These are phyloP conservation scores for Drosophila azteca DNA, from an alignment of 1,140 invertebrate genomes.

Conservation along the genomic window DNA sequence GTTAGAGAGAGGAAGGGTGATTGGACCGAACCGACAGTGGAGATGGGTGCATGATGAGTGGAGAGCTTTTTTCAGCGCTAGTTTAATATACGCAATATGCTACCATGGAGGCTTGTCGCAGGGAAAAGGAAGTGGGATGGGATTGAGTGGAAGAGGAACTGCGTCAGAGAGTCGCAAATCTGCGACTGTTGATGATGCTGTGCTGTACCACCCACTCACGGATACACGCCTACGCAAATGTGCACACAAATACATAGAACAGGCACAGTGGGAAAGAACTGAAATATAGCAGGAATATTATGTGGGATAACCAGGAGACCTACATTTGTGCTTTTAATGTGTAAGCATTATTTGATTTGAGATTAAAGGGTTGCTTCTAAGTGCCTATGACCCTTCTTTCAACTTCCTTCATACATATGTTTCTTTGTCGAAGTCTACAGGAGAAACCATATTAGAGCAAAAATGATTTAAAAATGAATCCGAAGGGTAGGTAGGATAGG, in stretches of 20 bases:
- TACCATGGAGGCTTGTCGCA: neutral
- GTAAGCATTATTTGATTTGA: too few species aligned
- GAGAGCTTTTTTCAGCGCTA: constrained; percentile 36
- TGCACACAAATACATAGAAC: constrained; percentile 8
- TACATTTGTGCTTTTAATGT: neutral
- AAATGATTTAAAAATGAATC: too few species aligned
- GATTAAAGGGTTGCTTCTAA: too few species aligned
- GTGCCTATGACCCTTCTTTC: too few species aligned
- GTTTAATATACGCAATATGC: constrained; percentile 36
- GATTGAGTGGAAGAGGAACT: constrained; percentile 1
- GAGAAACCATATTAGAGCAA: too few species aligned
- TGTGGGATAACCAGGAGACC: too few species aligned
- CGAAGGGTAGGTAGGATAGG: too few species aligned
- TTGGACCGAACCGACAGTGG: too few species aligned
- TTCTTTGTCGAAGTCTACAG: too few species aligned
- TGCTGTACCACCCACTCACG: constrained; percentile 25
- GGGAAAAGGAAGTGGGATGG: neutral
- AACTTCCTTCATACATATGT: too few species aligned
- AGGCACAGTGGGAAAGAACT: constrained; percentile 5
- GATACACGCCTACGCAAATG: constrained; percentile 30
- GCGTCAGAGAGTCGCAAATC: constrained; percentile 30
- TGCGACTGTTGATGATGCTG: constrained; percentile 48
- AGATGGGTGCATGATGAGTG: neutral
- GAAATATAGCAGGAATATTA: neutral
- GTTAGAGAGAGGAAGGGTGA: constrained; percentile 3